Evolutionary conservation across 2,797 vertebrate species (phyloP).

Genomic region (Peromyscus nudipes): DNA sequence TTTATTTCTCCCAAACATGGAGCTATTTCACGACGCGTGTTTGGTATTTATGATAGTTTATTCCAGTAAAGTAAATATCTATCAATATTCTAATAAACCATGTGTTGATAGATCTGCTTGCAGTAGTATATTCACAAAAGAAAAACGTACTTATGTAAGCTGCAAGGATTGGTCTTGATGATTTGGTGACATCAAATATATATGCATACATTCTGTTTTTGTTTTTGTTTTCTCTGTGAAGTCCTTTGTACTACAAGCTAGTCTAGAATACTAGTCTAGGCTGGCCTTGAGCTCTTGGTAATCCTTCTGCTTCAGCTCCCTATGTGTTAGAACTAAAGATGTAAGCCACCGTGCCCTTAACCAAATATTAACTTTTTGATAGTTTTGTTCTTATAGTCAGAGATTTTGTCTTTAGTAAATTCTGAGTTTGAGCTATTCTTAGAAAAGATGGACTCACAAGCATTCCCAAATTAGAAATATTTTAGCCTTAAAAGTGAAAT

Average conservation of each 20-base stretch:
- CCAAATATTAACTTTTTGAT: neutral
- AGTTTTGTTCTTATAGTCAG: slow-evolving; percentile 19
- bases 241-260: neutral
- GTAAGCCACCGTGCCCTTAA: neutral
- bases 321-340: neutral
- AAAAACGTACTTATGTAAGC: slow-evolving; percentile 48
- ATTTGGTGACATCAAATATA: neutral
- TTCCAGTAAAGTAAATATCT: slow-evolving; percentile 53
- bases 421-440: slow-evolving; percentile 6
- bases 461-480: neutral
- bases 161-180: slow-evolving; percentile 1
- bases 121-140: slow-evolving; percentile 1
- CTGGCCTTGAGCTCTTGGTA: neutral
- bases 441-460: neutral
- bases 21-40: slow-evolving; percentile 3
- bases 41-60: slow-evolving; percentile 49
- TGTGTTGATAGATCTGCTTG: neutral
- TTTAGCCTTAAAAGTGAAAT: slow-evolving; percentile 6
- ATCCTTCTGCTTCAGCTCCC: neutral
- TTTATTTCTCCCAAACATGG: slow-evolving; percentile 67
- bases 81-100: slow-evolving; percentile 20
- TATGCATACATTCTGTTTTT: neutral
- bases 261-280: neutral
- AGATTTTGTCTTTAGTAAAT: neutral
- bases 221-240: neutral